Conservation (phyloP, 2,888 invertebrate species). For the Nemurella pictetii region DNA sequence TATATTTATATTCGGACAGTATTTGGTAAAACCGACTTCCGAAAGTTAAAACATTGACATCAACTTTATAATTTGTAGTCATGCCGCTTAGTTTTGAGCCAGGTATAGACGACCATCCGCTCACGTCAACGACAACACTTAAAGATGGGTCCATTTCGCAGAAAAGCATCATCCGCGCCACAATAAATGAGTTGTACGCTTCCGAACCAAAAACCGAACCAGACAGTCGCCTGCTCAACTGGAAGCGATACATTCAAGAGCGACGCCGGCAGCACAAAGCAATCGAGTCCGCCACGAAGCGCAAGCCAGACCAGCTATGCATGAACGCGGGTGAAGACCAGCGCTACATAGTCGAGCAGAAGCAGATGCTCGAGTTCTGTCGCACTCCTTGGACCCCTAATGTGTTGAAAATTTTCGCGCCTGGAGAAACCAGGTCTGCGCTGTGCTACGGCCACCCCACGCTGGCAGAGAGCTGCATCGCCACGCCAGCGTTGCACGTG, state of each 20-base stretch:
- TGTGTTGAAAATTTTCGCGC: background rate
- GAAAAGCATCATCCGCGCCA: background rate
- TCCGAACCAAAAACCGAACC: background rate
- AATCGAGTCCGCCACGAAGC: background rate
- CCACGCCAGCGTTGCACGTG: background rate
- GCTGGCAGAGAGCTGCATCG: background rate
- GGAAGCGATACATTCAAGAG: background rate
- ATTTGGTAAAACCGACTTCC: too few relatives aligned
- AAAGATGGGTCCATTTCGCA: background rate
- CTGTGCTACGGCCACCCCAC: background rate
- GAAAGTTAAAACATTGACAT: too few relatives aligned
- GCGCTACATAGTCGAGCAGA: conserved; percentile 4
- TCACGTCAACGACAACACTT: background rate
- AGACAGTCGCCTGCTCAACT: background rate
- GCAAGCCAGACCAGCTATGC: background rate
- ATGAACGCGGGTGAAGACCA: conserved; percentile 1
- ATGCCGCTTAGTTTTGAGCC: background rate
- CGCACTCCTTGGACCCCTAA: background rate
- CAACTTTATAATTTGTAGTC: too few relatives aligned
- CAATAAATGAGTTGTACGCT: background rate
- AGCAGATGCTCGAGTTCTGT: background rate
- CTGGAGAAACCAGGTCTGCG: background rate
- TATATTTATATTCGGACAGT: too few relatives aligned
- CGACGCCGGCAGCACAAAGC: background rate
- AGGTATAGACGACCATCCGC: background rate